Evolutionary conservation across 2,888 invertebrate species (phyloP).

Genomic region (Smittia sp.): DNA sequence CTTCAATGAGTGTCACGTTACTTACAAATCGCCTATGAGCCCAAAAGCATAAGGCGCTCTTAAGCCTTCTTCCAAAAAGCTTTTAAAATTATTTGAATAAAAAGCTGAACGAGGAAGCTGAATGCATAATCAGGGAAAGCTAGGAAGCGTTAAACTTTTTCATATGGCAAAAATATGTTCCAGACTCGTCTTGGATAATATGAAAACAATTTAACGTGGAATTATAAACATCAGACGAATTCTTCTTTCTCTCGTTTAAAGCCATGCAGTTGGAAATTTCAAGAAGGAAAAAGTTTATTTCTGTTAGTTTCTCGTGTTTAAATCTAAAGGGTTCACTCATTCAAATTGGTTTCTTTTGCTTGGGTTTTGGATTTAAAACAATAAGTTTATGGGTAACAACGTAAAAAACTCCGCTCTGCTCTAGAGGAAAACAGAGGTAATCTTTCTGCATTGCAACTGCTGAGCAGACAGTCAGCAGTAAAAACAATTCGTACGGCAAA

Average conservation of each 20-base stretch:
- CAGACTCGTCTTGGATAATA: too few relatives aligned
- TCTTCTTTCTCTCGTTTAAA: slow-evolving; percentile 9
- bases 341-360: neutral
- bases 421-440: neutral
- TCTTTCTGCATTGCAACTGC: slow-evolving; percentile 14
- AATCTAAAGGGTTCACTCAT: neutral
- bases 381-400: slow-evolving; percentile 17
- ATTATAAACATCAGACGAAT: neutral
- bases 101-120: too few relatives aligned
- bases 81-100: too few relatives aligned
- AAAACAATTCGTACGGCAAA: neutral
- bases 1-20: too few relatives aligned
- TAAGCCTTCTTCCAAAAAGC: too few relatives aligned
- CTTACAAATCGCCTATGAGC: too few relatives aligned
- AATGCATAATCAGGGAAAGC: too few relatives aligned
- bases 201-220: neutral
- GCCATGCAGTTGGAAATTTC: slow-evolving; percentile 6
- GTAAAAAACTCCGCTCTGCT: neutral
- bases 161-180: too few relatives aligned
- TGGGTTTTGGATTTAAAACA: neutral
- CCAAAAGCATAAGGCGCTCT: too few relatives aligned
- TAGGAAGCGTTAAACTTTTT: too few relatives aligned
- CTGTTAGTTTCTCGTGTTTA: slow-evolving; percentile 19
- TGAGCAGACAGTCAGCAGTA: too few relatives aligned
- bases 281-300: slow-evolving; percentile 3